These are phyloP conservation scores for Muscicapa comitata DNA, from an alignment of 2,797 vertebrate species.

Conservation along the genomic window DNA sequence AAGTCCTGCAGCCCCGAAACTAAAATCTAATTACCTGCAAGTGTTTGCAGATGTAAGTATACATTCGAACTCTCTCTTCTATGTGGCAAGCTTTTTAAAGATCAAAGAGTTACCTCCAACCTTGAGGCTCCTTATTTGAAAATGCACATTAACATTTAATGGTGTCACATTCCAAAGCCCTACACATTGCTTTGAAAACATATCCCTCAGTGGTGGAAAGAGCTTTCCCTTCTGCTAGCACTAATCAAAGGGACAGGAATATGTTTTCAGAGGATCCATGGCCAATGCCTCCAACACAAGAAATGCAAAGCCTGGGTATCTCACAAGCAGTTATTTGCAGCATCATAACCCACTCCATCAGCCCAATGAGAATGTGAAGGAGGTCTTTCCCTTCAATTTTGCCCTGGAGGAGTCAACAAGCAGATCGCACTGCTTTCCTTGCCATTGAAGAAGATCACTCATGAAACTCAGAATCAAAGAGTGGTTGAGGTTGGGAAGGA, in stretches of 20 bases:
- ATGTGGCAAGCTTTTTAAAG: slow-evolving; percentile 46
- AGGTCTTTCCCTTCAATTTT: background rate
- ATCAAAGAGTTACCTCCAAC: slow-evolving; percentile 58
- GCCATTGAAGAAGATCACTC: background rate
- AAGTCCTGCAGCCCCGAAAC: slow-evolving; percentile 35
- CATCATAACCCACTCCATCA: background rate
- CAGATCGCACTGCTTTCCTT: background rate
- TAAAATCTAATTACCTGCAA: slow-evolving; percentile 63
- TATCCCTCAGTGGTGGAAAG: background rate
- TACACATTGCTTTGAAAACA: background rate
- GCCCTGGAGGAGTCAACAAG: background rate
- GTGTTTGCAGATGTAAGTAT: slow-evolving; percentile 16
- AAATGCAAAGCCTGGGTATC: background rate
- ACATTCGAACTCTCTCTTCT: slow-evolving; percentile 17
- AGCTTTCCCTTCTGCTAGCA: background rate
- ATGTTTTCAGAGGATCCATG: background rate
- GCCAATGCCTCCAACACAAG: background rate
- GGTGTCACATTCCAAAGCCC: slow-evolving; percentile 16
- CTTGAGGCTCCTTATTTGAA: slow-evolving; percentile 45
- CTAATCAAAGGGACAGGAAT: background rate
- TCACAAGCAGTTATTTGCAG: background rate
- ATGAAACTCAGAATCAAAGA: background rate
- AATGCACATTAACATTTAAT: slow-evolving; percentile 35
- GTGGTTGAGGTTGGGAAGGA: background rate
- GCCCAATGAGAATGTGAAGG: background rate